These are phyloP conservation scores for Acanthococcus lagerstroemiae DNA, from an alignment of 2,888 invertebrate genomes.

Conservation along the genomic window DNA sequence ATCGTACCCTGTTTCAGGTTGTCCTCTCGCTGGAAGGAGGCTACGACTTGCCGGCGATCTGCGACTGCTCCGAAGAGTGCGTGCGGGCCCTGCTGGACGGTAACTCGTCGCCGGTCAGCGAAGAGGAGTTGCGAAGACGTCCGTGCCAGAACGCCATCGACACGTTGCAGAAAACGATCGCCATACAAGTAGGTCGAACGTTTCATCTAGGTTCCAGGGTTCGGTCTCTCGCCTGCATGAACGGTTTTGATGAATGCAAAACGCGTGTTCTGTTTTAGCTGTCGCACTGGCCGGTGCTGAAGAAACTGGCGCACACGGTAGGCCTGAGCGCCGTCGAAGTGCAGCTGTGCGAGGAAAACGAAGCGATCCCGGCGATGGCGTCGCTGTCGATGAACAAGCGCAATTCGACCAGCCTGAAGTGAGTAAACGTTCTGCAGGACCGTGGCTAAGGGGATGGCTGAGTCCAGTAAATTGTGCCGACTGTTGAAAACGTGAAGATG, in stretches of 20 bases:
- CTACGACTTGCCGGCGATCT: slow-evolving; percentile 91
- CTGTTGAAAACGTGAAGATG: no score
- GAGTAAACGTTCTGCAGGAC: no score
- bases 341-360: slow-evolving; percentile 73
- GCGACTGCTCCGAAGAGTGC: slow-evolving; percentile 94
- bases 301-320: slow-evolving; percentile 63
- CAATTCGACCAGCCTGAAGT: slow-evolving; percentile 34
- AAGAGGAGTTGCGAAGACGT: slow-evolving; percentile 63
- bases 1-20: no score
- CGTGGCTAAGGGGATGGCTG: no score
- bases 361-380: slow-evolving; percentile 63
- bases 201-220: no score
- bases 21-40: slow-evolving; percentile 92
- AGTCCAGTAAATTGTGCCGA: no score
- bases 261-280: no score
- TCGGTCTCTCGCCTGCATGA: no score
- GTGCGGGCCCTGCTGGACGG: slow-evolving; percentile 86
- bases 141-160: slow-evolving; percentile 77
- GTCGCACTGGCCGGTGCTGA: slow-evolving; percentile 74
- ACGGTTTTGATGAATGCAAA: no score
- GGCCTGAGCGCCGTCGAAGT: slow-evolving; percentile 71
- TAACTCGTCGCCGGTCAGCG: slow-evolving; percentile 57
- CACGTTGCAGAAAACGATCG: slow-evolving; percentile 71
- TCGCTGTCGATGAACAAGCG: slow-evolving; percentile 63
- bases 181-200: slow-evolving; percentile 71